A percentile compares a stretch with the other conserved stretches of the same genome.
These are phyloP conservation scores for Echinometra lucunter DNA, from an alignment of 53 echinoderm and acorn worm species.

Conservation along the genomic window DNA sequence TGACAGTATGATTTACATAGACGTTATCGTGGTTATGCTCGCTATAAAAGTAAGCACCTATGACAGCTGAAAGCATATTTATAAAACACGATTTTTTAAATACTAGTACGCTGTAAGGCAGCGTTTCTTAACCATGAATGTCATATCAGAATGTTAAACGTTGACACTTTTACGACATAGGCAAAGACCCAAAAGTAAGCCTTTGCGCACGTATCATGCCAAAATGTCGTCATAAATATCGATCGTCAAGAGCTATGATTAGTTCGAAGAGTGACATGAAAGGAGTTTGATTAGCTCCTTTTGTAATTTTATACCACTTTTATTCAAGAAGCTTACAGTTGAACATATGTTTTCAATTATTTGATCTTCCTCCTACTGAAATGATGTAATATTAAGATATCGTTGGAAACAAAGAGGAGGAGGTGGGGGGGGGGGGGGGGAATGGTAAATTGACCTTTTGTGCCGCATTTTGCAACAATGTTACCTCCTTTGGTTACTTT, in stretches of 20 bases:
- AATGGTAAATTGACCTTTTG: too few species aligned
- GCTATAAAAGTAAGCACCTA: too few species aligned
- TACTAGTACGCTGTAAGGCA: too few species aligned
- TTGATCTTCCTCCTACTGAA: not conserved
- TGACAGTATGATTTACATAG: too few species aligned
- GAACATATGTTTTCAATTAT: slow-evolving; percentile 4
- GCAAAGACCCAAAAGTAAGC: not conserved
- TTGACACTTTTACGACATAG: slow-evolving; percentile 23
- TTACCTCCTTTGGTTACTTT: not conserved
- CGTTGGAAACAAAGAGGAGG: not conserved
- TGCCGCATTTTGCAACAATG: too few species aligned
- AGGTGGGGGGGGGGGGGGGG: too few species aligned
- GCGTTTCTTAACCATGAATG: too few species aligned
- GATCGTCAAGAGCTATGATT: not conserved
- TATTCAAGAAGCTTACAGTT: not conserved
- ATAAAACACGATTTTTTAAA: too few species aligned
- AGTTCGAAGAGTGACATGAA: slow-evolving; percentile 6
- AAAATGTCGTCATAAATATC: slow-evolving; percentile 50
- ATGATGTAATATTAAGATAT: not conserved
- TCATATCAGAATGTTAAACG: slow-evolving; percentile 7
- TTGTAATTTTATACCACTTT: not conserved
- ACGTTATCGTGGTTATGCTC: too few species aligned
- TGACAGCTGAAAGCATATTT: too few species aligned
- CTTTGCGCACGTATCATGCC: not conserved
- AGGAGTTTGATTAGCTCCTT: not conserved